Percentiles rank a stretch among this genome's conserved stretches.
Evolutionary conservation across 2,888 invertebrate genomes (phyloP).

Genomic region (Miltochrista miniata): DNA sequence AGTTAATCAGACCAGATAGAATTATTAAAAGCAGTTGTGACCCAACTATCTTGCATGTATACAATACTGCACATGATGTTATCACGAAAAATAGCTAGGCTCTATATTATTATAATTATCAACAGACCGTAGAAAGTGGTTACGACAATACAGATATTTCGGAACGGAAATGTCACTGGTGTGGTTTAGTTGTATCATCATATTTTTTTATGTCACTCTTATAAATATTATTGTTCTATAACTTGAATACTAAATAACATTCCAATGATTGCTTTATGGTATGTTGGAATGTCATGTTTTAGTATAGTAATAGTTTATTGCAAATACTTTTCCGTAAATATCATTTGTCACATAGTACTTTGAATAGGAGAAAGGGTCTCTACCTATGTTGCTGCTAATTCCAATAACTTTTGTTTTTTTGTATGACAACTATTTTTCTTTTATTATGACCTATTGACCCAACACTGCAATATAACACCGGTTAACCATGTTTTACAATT

Average conservation of each 20-base stretch:
- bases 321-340: conserved; percentile 4
- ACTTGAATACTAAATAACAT: neutral
- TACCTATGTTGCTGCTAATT: conserved; percentile 48
- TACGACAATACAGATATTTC: conserved; percentile 21
- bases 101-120: conserved; percentile 52
- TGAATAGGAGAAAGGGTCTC: conserved; percentile 44
- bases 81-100: conserved; percentile 53
- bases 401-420: no score
- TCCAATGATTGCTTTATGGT: neutral
- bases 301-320: neutral
- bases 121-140: conserved; percentile 58
- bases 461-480: no score
- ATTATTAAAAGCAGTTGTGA: conserved; percentile 37
- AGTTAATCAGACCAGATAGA: conserved; percentile 55
- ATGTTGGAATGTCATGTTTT: neutral
- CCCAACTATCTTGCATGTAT: conserved; percentile 40
- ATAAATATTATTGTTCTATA: neutral
- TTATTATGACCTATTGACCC: no score
- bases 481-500: neutral
- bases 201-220: conserved; percentile 10
- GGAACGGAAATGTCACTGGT: conserved; percentile 25
- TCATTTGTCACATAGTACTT: conserved; percentile 23
- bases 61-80: conserved; percentile 56
- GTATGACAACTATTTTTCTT: no score
- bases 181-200: conserved; percentile 7